phyloP scores from a whole-genome alignment of 2,113 vertebrate genomes.

The Larimichthys crocea region DNA sequence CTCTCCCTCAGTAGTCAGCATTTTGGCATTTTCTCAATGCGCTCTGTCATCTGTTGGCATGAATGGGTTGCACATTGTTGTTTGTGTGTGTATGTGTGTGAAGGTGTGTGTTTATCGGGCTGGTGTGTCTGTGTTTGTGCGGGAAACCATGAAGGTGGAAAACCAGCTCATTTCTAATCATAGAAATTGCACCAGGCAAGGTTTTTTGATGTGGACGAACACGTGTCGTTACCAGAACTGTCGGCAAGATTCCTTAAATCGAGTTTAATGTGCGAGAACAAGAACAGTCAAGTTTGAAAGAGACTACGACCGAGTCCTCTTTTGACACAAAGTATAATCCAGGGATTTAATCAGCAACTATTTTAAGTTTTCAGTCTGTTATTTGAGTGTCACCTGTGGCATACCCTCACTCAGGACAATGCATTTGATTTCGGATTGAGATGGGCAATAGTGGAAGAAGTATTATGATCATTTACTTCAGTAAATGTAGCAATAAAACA shows the following conservation, averaged over 20 bases:
- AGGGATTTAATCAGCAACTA: constrained; percentile 5
- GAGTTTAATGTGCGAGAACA: not conserved
- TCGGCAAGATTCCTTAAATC: not conserved
- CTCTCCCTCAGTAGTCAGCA: constrained; percentile 78
- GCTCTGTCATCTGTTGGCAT: constrained; percentile 78
- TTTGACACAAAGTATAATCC: constrained; percentile 1
- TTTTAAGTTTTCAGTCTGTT: not conserved
- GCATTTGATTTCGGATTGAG: not conserved
- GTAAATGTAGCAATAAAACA: not conserved
- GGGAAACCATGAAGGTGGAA: constrained; percentile 50
- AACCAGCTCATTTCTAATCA: constrained; percentile 52
- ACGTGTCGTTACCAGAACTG: not conserved
- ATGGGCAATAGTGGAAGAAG: not conserved
- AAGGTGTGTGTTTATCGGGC: constrained; percentile 43
- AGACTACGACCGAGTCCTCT: not conserved
- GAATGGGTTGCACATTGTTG: constrained; percentile 69
- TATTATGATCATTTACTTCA: not conserved
- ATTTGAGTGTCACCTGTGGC: not conserved
- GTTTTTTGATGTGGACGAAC: constrained; percentile 20
- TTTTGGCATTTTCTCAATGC: constrained; percentile 79
- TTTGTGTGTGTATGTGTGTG: constrained; percentile 35
- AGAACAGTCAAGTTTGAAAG: not conserved
- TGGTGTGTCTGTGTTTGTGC: constrained; percentile 60
- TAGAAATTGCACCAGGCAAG: constrained; percentile 12
- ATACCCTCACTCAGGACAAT: not conserved